Evolutionary conservation across 2,888 invertebrate species (phyloP).

Genomic region (Drosophila macrothrix): DNA sequence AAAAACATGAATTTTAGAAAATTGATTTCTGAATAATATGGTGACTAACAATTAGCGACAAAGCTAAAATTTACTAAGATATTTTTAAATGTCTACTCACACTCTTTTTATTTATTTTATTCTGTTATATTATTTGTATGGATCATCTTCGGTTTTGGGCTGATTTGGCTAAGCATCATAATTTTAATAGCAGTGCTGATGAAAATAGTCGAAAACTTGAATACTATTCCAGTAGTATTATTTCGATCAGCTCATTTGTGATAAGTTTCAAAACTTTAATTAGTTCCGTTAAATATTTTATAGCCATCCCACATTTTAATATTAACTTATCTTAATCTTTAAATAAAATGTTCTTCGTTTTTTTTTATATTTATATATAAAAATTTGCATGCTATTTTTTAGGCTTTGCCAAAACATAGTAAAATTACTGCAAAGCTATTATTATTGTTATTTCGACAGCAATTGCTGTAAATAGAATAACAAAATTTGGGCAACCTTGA

Average conservation of each 20-base stretch:
- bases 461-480: conserved; percentile 18
- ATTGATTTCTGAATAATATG: background rate
- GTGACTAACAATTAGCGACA: background rate
- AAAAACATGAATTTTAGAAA: background rate
- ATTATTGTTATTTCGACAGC: background rate
- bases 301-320: background rate
- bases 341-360: too few relatives aligned
- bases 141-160: background rate
- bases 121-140: background rate
- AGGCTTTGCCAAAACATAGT: too few relatives aligned
- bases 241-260: background rate
- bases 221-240: background rate
- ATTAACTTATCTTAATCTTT: background rate
- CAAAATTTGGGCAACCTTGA: conserved; percentile 63
- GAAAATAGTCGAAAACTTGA: background rate
- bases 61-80: background rate
- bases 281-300: background rate
- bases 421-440: background rate
- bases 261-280: background rate
- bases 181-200: background rate
- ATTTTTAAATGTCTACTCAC: background rate
- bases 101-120: background rate
- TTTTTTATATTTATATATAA: too few relatives aligned
- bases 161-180: background rate
- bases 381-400: background rate